Conservation (phyloP, 64 coral and sea anemone species). For the Acropora tenuis region DNA sequence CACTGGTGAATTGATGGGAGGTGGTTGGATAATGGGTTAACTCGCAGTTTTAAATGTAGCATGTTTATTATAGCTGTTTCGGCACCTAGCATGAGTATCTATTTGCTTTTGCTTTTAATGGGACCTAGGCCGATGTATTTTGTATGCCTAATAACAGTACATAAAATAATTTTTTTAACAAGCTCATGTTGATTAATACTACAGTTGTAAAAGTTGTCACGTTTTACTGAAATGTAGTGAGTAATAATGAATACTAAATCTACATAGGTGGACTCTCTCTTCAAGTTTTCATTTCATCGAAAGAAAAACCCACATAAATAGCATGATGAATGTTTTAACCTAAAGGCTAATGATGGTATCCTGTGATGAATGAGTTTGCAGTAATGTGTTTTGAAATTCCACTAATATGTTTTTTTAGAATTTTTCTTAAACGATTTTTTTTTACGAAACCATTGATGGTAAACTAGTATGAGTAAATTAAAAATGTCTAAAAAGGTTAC, state of each 20-base stretch:
- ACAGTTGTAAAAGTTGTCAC: no score
- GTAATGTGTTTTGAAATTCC: neutral
- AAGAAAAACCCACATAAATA: neutral
- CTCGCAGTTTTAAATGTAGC: neutral
- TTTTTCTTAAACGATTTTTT: neutral
- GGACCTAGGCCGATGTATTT: neutral
- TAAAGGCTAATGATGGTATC: neutral
- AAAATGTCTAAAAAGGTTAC: neutral
- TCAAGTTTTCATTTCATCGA: neutral
- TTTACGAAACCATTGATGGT: neutral
- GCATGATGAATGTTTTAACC: neutral
- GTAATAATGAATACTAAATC: no score
- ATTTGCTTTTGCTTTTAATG: neutral
- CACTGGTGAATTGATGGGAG: conserved; percentile 21
- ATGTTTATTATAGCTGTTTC: neutral
- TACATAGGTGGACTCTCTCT: neutral
- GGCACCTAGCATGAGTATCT: neutral
- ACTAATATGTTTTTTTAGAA: neutral
- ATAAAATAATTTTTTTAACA: no score
- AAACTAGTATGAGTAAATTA: neutral
- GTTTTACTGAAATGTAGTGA: no score
- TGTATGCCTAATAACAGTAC: no score
- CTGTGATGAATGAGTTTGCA: neutral
- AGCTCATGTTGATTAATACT: no score
- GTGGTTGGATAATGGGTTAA: conserved; percentile 12